Evolutionary conservation across 2,888 invertebrate genomes (phyloP), one percentile per base, ranked within the genome.

Genomic region (Lampropteryx suffumata): DNA sequence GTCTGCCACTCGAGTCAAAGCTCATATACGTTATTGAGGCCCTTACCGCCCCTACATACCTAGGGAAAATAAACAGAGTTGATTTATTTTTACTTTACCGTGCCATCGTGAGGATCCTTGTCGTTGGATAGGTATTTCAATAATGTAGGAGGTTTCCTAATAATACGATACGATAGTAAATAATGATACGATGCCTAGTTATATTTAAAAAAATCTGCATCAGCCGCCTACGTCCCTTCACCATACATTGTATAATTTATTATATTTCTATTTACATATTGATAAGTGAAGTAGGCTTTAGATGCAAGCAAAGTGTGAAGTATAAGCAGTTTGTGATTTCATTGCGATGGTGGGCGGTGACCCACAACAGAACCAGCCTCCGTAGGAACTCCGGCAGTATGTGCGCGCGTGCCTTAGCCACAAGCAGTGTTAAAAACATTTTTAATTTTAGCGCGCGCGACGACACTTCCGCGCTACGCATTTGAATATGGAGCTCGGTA

Each of bases 311-410:
- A 70, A 79, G 85, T 84, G 82, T 82, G 78, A 86, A 84, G 83
- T 76, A 76, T 77, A 70, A 78, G 73, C 80, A 74, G 69, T 79
- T 79, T 79, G 84, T 87, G 87, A 85, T 84, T 82, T 86, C 86
- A 87, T 78, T 85, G 84, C 77, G 70, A 58, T 35, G 65, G 86
- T 84, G 77, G 84, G 84, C 82, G 84, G 80, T 81, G 85, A 83
- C 82, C 84, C 83, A 77, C 75, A 73, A 12, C 29, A 11, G n/a
- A 10, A n/a, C 29, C 11, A 75, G 67, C 68, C 70, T 67, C 72
- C 57, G 52, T 42, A 34, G 57, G 21, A 21, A 17, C 5, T n/a
- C 60, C 50, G 78, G 75, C 84, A 80, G 82, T 82, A 64, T 64
- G 71, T 57, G 59, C 59, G 69, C 65, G 70, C 65, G 65, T 65